Evolutionary conservation across 2,888 invertebrate species (phyloP).

Genomic region (Blastobasis adustella): DNA sequence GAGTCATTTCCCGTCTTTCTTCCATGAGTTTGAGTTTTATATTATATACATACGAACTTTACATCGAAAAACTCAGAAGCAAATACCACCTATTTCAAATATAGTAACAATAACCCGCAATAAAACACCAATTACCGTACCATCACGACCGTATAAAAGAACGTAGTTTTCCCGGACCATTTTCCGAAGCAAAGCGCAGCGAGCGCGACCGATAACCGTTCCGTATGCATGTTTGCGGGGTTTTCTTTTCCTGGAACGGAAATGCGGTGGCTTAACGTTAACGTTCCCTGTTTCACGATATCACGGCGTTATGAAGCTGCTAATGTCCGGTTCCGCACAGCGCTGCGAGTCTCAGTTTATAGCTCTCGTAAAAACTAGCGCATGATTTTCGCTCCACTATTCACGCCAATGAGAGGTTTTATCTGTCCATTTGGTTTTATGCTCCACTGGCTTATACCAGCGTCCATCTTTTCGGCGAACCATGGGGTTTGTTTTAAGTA

Average conservation of each 20-base stretch:
- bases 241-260: background rate
- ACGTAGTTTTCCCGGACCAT: background rate
- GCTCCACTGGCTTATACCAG: background rate
- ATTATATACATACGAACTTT: too few species aligned
- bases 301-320: background rate
- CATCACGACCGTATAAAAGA: too few species aligned
- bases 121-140: too few species aligned
- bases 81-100: too few species aligned
- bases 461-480: too few species aligned
- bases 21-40: too few species aligned
- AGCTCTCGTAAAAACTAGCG: background rate
- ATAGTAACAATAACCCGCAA: too few species aligned
- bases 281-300: background rate
- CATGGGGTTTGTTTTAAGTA: too few species aligned
- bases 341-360: background rate
- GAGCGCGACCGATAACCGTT: background rate
- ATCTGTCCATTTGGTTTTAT: slow-evolving; percentile 1
- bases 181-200: background rate
- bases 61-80: too few species aligned
- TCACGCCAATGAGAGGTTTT: background rate
- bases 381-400: background rate
- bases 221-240: background rate
- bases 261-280: background rate
- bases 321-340: background rate
- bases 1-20: too few species aligned